phyloP scores from a whole-genome alignment of 2,888 invertebrate species.

The Hyposoter dolosus region DNA sequence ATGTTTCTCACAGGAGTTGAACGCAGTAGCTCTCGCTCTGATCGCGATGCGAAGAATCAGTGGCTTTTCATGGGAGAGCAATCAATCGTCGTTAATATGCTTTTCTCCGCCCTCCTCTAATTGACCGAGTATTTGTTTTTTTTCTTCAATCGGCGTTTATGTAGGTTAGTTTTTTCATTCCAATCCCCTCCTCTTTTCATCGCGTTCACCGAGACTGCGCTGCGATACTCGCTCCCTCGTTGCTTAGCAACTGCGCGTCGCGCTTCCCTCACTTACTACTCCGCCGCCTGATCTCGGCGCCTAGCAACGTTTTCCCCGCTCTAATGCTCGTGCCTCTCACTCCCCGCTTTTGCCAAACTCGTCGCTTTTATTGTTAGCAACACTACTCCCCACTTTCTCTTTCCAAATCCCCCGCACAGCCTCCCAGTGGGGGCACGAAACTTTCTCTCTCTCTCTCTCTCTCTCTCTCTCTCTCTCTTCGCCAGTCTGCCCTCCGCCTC shows the following conservation, averaged over 20 bases:
- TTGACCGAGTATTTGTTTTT: not conserved
- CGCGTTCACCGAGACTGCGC: slow-evolving; percentile 7
- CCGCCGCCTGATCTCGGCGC: no score
- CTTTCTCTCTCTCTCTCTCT: not conserved
- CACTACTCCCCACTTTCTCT: slow-evolving; percentile 22
- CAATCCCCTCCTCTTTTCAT: not conserved
- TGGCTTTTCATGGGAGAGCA: not conserved
- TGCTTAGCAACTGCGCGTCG: slow-evolving; percentile 47
- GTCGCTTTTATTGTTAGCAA: slow-evolving; percentile 63
- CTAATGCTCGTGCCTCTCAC: not conserved
- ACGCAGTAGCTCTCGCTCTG: not conserved
- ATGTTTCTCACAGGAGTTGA: not conserved
- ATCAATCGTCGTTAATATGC: slow-evolving; percentile 20
- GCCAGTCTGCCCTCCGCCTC: not conserved
- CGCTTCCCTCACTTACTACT: slow-evolving; percentile 44
- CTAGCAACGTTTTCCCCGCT: slow-evolving; percentile 24
- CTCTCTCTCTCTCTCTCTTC: not conserved
- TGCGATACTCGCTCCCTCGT: slow-evolving; percentile 24
- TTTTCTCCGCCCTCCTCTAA: not conserved
- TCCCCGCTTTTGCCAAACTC: slow-evolving; percentile 35
- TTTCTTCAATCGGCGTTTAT: not conserved
- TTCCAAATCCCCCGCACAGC: slow-evolving; percentile 2
- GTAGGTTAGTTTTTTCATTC: slow-evolving; percentile 25
- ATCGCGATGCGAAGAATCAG: slow-evolving; percentile 7
- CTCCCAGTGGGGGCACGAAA: not conserved